phyloP scores from a whole-genome alignment of 2,797 vertebrate genomes.

The Mus caroli region DNA sequence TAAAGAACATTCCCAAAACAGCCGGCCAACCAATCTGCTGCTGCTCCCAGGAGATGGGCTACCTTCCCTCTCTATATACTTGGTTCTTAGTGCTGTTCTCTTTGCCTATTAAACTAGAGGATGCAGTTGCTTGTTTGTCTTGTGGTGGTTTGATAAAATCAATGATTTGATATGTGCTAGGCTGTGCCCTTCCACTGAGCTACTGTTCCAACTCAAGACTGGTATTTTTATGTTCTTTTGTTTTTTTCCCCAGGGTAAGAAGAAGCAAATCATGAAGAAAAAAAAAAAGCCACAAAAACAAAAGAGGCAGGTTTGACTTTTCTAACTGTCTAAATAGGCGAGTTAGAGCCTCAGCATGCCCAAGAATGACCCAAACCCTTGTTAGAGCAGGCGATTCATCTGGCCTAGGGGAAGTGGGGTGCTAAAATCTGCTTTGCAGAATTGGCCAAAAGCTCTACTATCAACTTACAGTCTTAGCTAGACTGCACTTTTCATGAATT shows the following conservation, averaged over 20 bases:
- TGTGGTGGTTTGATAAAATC: background rate
- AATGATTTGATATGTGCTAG: background rate
- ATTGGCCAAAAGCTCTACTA: background rate
- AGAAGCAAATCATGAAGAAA: background rate
- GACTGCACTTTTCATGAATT: constrained; percentile 47
- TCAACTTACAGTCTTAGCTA: background rate
- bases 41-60: background rate
- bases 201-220: background rate
- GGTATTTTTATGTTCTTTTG: constrained; percentile 43
- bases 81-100: background rate
- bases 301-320: background rate
- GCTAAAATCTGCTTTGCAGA: background rate
- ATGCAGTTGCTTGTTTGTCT: background rate
- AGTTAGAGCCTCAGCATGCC: background rate
- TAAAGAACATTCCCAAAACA: constrained; percentile 41
- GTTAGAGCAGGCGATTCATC: background rate
- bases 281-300: constrained; percentile 26
- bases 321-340: background rate
- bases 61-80: background rate
- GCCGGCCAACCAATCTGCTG: background rate
- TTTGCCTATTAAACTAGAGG: constrained; percentile 16
- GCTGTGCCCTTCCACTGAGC: background rate
- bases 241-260: background rate
- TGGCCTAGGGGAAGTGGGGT: background rate
- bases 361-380: background rate